phyloP scores from a whole-genome alignment of 2,797 vertebrate species.

The Meda fulgida region DNA sequence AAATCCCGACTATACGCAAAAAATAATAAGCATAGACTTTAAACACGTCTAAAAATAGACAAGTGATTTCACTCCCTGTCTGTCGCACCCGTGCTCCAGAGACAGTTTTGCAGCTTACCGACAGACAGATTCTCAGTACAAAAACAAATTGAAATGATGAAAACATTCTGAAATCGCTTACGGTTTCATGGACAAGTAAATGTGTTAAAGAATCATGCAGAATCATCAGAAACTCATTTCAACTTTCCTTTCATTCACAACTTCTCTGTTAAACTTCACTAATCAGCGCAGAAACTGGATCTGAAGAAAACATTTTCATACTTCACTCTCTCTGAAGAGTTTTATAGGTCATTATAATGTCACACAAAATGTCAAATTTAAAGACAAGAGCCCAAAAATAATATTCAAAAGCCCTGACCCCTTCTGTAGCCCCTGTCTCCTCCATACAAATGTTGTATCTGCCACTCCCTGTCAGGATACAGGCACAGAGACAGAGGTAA shows the following conservation, averaged over 20 bases:
- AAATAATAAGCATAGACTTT: slow-evolving; percentile 23
- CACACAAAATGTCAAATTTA: neutral
- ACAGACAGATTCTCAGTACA: neutral
- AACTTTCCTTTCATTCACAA: slow-evolving; percentile 10
- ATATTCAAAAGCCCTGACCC: too few species aligned
- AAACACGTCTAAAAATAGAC: slow-evolving; percentile 23
- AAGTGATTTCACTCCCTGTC: slow-evolving; percentile 1
- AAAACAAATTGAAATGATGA: slow-evolving; percentile 10
- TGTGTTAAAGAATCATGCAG: neutral
- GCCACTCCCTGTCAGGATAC: too few species aligned
- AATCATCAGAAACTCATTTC: neutral
- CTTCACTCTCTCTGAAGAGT: neutral
- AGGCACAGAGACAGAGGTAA: too few species aligned
- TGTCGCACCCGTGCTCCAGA: neutral
- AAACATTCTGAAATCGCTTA: slow-evolving; percentile 6
- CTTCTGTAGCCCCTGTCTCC: too few species aligned
- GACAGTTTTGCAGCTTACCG: neutral
- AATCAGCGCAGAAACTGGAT: neutral
- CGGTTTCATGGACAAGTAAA: neutral
- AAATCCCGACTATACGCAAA: neutral
- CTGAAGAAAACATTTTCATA: neutral
- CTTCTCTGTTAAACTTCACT: neutral
- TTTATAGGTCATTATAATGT: neutral
- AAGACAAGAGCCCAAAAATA: neutral
- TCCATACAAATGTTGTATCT: neutral